These are phyloP conservation scores for Paramacrobiotus metropolitanus DNA, from an alignment of 1,140 invertebrate species.

Conservation along the genomic window DNA sequence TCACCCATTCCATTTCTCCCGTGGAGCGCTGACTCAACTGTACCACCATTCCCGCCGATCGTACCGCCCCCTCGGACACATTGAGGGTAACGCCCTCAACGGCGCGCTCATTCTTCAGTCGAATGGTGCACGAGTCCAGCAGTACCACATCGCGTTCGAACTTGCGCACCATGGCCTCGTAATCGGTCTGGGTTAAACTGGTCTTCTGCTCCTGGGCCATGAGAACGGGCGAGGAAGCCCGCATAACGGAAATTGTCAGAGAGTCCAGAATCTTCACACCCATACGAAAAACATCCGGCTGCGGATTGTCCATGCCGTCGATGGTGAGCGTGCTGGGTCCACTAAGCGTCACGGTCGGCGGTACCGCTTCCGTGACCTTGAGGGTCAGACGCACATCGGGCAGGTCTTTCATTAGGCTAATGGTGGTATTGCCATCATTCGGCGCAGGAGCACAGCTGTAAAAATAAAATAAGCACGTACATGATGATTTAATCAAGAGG, in stretches of 20 bases:
- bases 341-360: background rate
- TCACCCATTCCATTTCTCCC: background rate
- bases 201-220: background rate
- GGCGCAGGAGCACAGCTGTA: no score
- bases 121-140: background rate
- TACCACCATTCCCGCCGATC: background rate
- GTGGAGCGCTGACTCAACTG: background rate
- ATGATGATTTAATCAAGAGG: no score
- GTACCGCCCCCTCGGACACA: background rate
- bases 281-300: background rate
- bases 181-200: background rate
- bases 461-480: no score
- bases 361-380: background rate
- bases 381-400: background rate
- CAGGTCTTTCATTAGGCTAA: background rate
- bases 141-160: background rate
- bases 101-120: background rate
- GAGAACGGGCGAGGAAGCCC: background rate
- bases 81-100: background rate
- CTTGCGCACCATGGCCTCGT: background rate
- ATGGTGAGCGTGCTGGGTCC: background rate
- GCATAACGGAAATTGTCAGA: constrained; percentile 2
- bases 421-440: background rate
- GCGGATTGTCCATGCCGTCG: background rate
- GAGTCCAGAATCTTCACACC: constrained; percentile 1